Evolutionary conservation across 2,888 invertebrate species (phyloP), one percentile per base, ranked within the genome.

Genomic region (Chalcosyrphus nemorum): DNA sequence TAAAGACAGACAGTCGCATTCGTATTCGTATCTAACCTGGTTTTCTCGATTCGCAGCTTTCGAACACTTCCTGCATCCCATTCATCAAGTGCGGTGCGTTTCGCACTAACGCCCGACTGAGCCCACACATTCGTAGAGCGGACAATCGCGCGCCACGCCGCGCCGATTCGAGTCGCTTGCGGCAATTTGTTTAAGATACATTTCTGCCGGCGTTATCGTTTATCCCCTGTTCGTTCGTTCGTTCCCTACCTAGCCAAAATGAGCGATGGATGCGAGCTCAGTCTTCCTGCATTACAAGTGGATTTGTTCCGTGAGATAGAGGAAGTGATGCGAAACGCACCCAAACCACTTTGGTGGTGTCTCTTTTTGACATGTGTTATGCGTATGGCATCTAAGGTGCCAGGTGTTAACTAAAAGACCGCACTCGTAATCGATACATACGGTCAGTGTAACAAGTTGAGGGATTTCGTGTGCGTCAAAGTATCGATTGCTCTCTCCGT

Each of bases 211-310:
- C 47, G 43, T 27, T 43, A 24, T 17, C 54, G 72, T 17, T 47
- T 32, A 2, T 21, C 21, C n/a, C 32, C 32, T 54, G n/a, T 15
- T 24, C 17, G 17, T 56, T 38, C n/a, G n/a, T 38, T 35, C 68
- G 43, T 54, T 17, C 4, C n/a, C n/a, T n/a, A n/a, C n/a, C n/a
- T n/a, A n/a, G n/a, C n/a, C n/a, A n/a, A 66, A 65, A 76, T 81
- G 81, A 81, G 59, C 65, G 76, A 81, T 81, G 76, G 71, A 76
- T 52, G 70, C 76, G 65, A 65, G 52, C 29, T 21, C 59, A 45
- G 76, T 65, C 81, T 81, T 81, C 81, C 81, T 81, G 81, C 52
- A 76, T 63, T 29, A n/a, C 81, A 81, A 81, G 81, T 71, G 76
- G 65, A 71, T 81, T 71, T 57, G 76, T 81, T 81, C 81, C 81